phyloP scores from a whole-genome alignment of 2,113 vertebrate species.

The Hemibates koningsi region DNA sequence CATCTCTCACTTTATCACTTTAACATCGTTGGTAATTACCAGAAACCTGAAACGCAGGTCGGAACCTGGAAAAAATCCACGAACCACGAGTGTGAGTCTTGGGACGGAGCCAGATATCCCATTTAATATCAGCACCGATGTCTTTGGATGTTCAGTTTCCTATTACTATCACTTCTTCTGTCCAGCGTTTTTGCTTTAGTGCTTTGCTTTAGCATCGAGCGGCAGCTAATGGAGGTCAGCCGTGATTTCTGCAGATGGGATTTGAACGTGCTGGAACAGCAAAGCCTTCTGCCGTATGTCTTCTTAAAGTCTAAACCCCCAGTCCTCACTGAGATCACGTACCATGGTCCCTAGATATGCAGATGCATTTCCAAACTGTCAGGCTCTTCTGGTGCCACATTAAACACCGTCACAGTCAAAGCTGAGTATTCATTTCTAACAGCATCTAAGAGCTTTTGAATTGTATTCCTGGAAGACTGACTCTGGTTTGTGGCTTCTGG shows the following conservation, averaged over 20 bases:
- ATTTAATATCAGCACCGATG: slow-evolving; percentile 8
- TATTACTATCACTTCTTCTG: not conserved
- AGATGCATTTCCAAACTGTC: not conserved
- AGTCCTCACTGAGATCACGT: not conserved
- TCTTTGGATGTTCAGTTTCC: not conserved
- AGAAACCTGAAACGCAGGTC: slow-evolving; percentile 2
- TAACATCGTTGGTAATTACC: slow-evolving; percentile 11
- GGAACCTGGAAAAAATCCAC: slow-evolving; percentile 9
- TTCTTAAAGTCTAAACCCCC: no score
- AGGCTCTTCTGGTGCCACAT: not conserved
- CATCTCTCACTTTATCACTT: not conserved
- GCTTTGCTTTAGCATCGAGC: not conserved
- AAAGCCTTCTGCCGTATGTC: not conserved
- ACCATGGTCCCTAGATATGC: not conserved
- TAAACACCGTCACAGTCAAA: not conserved
- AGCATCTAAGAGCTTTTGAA: not conserved
- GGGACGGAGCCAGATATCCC: slow-evolving; percentile 10
- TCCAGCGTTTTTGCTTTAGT: not conserved
- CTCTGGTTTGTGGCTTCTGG: not conserved
- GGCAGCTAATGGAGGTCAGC: not conserved
- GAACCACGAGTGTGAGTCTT: slow-evolving; percentile 3
- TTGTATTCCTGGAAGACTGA: not conserved
- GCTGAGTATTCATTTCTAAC: not conserved
- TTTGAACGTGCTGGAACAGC: not conserved
- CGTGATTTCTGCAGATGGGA: slow-evolving; percentile 2